Conservation (phyloP, 2,113 vertebrate species). For the Trachemys scripta region DNA sequence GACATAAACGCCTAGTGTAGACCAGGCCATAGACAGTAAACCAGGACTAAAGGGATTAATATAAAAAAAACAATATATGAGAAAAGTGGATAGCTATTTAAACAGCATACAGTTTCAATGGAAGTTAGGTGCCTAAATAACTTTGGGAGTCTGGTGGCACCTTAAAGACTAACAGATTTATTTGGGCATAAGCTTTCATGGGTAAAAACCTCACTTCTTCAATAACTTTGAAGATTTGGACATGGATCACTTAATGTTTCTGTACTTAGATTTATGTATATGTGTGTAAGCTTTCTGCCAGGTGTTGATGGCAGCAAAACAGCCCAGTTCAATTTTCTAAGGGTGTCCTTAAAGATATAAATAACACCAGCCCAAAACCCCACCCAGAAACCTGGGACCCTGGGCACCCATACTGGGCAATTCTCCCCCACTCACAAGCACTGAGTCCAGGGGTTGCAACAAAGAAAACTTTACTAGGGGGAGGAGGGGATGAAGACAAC, state of each 20-base stretch:
- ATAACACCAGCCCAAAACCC: not conserved
- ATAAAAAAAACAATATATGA: not conserved
- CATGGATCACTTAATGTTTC: not conserved
- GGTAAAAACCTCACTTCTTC: no score
- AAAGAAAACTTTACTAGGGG: not conserved
- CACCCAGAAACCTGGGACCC: not conserved
- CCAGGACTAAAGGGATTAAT: conserved; percentile 23
- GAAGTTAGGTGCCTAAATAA: not conserved
- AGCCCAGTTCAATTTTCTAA: not conserved
- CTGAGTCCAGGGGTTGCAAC: not conserved
- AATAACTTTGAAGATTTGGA: not conserved
- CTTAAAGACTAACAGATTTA: no score
- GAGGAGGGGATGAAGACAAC: not conserved
- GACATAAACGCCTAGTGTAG: no score
- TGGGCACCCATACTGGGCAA: not conserved
- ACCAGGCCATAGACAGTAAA: not conserved
- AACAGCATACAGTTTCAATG: not conserved
- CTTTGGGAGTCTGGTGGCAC: not conserved
- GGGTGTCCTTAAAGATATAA: not conserved
- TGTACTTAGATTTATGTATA: not conserved
- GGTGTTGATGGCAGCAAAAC: not conserved
- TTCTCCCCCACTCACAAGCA: not conserved
- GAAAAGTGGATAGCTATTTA: not conserved
- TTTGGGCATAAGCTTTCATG: no score
- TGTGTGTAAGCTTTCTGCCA: not conserved